Conservation (phyloP, 2,888 invertebrate genomes). For the Phengaris arion region DNA sequence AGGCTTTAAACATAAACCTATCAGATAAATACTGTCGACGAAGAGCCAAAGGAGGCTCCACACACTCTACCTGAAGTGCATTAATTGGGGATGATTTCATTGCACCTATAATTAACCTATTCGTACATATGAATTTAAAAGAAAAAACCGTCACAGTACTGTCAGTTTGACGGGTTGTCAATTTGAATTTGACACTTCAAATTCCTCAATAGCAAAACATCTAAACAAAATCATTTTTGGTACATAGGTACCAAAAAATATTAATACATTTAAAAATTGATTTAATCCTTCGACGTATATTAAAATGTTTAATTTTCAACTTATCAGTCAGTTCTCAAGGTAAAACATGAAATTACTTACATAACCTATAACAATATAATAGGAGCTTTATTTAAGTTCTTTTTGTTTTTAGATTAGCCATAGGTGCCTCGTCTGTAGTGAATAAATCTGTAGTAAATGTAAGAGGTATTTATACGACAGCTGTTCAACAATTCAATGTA, state of each 20-base stretch:
- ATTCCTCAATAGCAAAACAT: background rate
- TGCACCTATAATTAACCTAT: too few species aligned
- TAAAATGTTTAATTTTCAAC: slow-evolving; percentile 56
- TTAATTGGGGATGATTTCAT: too few species aligned
- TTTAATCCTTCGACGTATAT: background rate
- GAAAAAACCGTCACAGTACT: background rate
- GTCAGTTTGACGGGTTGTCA: background rate
- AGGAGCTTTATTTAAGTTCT: slow-evolving; percentile 27
- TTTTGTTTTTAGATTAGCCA: slow-evolving; percentile 54
- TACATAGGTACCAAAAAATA: background rate
- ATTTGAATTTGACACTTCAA: background rate
- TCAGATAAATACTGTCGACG: too few species aligned
- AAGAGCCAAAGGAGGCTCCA: too few species aligned
- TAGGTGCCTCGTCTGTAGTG: slow-evolving; percentile 45
- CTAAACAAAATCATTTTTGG: background rate
- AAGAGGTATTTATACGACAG: slow-evolving; percentile 54
- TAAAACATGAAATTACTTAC: slow-evolving; percentile 38
- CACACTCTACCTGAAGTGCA: too few species aligned
- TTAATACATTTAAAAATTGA: background rate
- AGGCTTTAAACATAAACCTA: too few species aligned
- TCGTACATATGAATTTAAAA: background rate
- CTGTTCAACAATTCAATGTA: slow-evolving; percentile 60
- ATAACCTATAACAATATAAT: slow-evolving; percentile 23
- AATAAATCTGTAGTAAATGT: slow-evolving; percentile 47
- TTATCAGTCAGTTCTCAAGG: slow-evolving; percentile 65